Percentiles rank a stretch among this genome's conserved stretches.
Evolutionary conservation across 2,113 vertebrate species (phyloP).

Genomic region (Spermophilus dauricus): DNA sequence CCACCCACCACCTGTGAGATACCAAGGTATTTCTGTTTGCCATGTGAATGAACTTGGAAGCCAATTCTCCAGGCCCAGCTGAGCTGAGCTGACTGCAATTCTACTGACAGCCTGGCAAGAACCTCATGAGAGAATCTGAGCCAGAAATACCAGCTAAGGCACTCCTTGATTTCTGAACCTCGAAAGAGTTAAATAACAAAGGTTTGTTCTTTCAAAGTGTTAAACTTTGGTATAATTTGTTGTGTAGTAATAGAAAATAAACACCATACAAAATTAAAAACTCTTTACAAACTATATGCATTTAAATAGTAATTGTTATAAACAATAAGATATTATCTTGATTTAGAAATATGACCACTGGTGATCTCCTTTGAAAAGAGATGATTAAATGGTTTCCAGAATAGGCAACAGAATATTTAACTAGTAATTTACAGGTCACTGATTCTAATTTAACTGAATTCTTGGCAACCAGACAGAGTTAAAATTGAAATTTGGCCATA

Average conservation of each 20-base stretch:
- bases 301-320: not conserved
- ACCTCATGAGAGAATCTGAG: not conserved
- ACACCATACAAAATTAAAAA: not conserved
- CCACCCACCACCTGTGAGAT: not conserved
- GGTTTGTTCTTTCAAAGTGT: not conserved
- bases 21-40: not conserved
- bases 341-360: conserved; percentile 1
- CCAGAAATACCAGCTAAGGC: not conserved
- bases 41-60: not conserved
- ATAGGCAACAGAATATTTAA: conserved; percentile 81
- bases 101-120: not conserved
- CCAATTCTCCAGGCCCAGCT: not conserved
- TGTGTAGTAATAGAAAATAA: not conserved
- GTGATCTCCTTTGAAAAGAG: conserved; percentile 68
- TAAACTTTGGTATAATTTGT: not conserved
- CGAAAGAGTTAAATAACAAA: not conserved
- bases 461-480: conserved; percentile 57
- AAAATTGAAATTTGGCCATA: conserved; percentile 45
- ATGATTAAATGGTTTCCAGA: conserved; percentile 77
- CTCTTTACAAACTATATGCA: not conserved
- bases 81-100: not conserved
- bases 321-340: not conserved
- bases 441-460: conserved; percentile 71
- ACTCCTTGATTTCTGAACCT: not conserved
- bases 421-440: conserved; percentile 78